Evolutionary conservation across 2,113 vertebrate genomes (phyloP), one percentile per base, ranked within the genome.

Genomic region (Arvicanthis niloticus): DNA sequence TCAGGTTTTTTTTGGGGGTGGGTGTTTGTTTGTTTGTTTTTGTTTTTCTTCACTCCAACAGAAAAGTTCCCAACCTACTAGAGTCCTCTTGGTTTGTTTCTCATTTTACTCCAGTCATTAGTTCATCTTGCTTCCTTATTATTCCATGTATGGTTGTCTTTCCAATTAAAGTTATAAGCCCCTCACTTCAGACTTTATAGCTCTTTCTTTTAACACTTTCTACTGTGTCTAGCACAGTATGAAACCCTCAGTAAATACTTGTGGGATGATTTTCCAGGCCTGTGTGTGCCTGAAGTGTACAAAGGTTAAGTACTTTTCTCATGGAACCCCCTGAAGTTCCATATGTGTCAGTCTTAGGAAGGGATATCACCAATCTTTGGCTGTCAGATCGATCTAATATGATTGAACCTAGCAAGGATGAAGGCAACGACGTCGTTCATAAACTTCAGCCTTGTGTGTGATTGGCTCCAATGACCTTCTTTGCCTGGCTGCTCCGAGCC

Each of bases 101-200:
- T 93, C 62, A 3, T 58, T 86, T 48, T 93, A 68, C 56, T 42
- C 80, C 7, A 12, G 19, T 70, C 34, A 73, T 72, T 65, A 76
- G 62, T 65, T 93, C 76, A 29, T 58, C 13, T 75, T 85, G 8
- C 45, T 89, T 90, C 84, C 70, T 90, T 65, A 26, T 91, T 90
- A 53, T 86, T 56, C 40, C 77, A 21, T 89, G 75, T 60, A 80
- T 34, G 88, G 17, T 24, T 45, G 8, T 89, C 21, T 93, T 53
- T 51, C 58, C 12, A 16, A 62, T 21, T 53, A 82, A 89, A 65
- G 68, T 2, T 34, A 31, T 75, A 88, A 88, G 45, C 37, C 65
- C 58, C 91, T 76, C 34, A 73, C 76, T 90, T 95, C 26, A 67
- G 26, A 67, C 65, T 85, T 92, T 42, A 89, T 37, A 88, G 22